A percentile compares a stretch with the other conserved stretches of the same genome.
Evolutionary conservation across 2,888 invertebrate species (phyloP).

Genomic region (Campoplex nolae): DNA sequence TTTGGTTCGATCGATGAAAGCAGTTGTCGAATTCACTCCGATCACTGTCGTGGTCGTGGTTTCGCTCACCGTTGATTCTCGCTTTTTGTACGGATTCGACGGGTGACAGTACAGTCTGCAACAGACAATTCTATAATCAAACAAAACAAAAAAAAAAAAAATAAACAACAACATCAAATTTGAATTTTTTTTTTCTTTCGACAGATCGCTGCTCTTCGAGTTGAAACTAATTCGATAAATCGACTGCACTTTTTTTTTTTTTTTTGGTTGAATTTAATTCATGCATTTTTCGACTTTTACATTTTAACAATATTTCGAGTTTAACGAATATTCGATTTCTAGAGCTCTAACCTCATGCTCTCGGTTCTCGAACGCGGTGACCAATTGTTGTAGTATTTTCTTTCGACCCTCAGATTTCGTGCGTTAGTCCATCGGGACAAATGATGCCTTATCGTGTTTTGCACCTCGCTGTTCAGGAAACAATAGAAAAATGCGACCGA

Average conservation of each 20-base stretch:
- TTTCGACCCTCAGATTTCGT: conserved; percentile 88
- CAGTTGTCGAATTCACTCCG: conserved; percentile 78
- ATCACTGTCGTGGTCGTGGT: conserved; percentile 90
- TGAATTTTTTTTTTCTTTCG: too few species aligned
- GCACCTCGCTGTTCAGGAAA: conserved; percentile 96
- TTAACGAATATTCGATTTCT: neutral
- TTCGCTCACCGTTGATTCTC: conserved; percentile 92
- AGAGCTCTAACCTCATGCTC: conserved; percentile 89
- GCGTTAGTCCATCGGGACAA: conserved; percentile 92
- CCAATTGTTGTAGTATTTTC: conserved; percentile 92
- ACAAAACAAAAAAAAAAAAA: conserved; percentile 28
- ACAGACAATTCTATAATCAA: conserved; percentile 64
- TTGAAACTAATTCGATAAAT: too few species aligned
- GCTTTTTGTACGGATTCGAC: conserved; percentile 88
- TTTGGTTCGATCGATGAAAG: conserved; percentile 80
- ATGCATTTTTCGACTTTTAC: too few species aligned
- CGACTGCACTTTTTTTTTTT: too few species aligned
- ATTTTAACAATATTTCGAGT: too few species aligned
- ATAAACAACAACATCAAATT: neutral
- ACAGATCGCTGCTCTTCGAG: too few species aligned
- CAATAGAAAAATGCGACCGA: conserved; percentile 96
- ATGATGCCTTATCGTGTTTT: conserved; percentile 93
- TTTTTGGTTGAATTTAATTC: neutral
- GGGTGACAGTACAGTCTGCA: conserved; percentile 90
- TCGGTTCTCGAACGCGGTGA: conserved; percentile 92